Evolutionary conservation across 1,140 invertebrate species (phyloP).

Genomic region (Melitaea cinxia): DNA sequence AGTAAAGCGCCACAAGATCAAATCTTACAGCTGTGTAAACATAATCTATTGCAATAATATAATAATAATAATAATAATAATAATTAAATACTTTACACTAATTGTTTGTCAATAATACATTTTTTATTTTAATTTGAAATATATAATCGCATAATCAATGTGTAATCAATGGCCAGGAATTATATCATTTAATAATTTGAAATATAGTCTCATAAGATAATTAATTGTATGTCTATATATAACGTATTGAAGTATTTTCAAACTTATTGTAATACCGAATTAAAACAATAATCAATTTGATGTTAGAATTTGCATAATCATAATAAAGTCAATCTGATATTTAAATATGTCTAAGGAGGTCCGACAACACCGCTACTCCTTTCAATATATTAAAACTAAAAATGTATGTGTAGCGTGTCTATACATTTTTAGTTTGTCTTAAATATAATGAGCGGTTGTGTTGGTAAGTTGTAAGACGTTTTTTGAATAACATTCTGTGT

Average conservation of each 20-base stretch:
- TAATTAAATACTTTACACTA: slow-evolving; percentile 7
- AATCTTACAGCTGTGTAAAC: not conserved
- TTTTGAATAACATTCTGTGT: slow-evolving; percentile 16
- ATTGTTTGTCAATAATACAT: not conserved
- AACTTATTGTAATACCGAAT: slow-evolving; percentile 29
- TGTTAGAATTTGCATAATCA: slow-evolving; percentile 29
- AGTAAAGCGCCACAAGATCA: not conserved
- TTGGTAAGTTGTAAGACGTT: slow-evolving; percentile 11
- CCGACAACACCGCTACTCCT: not conserved
- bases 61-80: not conserved
- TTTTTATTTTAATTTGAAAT: not conserved
- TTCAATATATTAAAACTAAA: slow-evolving; percentile 1
- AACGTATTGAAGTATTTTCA: slow-evolving; percentile 14
- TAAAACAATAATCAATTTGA: slow-evolving; percentile 24
- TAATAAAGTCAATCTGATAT: slow-evolving; percentile 26
- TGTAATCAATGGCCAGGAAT: slow-evolving; percentile 30
- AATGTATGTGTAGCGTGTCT: not conserved
- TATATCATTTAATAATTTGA: slow-evolving; percentile 19
- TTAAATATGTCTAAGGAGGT: not conserved
- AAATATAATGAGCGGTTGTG: slow-evolving; percentile 3
- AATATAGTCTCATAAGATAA: slow-evolving; percentile 20
- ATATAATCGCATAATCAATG: slow-evolving; percentile 19
- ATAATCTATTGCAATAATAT: slow-evolving; percentile 15
- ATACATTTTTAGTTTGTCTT: not conserved
- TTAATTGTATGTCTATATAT: slow-evolving; percentile 23